Evolutionary conservation across 2,888 invertebrate species (phyloP).

Genomic region (Cosmia pyralina): DNA sequence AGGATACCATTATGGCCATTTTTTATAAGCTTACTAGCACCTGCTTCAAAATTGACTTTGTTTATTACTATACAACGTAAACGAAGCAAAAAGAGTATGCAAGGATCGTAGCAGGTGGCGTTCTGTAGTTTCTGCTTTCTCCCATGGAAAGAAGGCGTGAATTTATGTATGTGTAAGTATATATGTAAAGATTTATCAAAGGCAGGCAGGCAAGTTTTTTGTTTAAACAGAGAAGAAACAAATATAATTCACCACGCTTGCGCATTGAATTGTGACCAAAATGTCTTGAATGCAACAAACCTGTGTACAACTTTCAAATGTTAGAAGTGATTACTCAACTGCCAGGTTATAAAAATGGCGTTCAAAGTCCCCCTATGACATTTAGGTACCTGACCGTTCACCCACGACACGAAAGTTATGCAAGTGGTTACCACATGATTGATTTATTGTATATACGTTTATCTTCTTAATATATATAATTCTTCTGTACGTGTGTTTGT

Average conservation of each 20-base stretch:
- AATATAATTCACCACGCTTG: not conserved
- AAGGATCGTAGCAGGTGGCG: no score
- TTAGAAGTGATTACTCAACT: slow-evolving; percentile 34
- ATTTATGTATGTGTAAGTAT: no score
- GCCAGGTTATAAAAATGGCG: slow-evolving; percentile 48
- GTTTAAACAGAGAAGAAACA: not conserved
- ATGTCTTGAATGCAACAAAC: slow-evolving; percentile 12
- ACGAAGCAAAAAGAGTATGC: no score
- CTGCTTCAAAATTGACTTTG: no score
- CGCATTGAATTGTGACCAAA: not conserved
- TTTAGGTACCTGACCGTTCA: slow-evolving; percentile 60
- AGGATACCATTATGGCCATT: no score
- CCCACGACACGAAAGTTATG: slow-evolving; percentile 42
- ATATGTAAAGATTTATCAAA: not conserved
- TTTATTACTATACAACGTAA: no score
- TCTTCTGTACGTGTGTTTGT: no score
- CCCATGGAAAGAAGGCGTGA: no score
- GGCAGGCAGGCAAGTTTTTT: no score
- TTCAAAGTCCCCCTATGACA: slow-evolving; percentile 48
- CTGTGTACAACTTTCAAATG: slow-evolving; percentile 38
- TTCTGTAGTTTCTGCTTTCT: no score
- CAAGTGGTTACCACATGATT: slow-evolving; percentile 57
- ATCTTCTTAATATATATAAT: no score
- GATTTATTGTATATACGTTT: slow-evolving; percentile 38
- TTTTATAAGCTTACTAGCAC: no score